These are phyloP conservation scores for Clunio marinus DNA, from an alignment of 2,888 invertebrate species.

Conservation along the genomic window DNA sequence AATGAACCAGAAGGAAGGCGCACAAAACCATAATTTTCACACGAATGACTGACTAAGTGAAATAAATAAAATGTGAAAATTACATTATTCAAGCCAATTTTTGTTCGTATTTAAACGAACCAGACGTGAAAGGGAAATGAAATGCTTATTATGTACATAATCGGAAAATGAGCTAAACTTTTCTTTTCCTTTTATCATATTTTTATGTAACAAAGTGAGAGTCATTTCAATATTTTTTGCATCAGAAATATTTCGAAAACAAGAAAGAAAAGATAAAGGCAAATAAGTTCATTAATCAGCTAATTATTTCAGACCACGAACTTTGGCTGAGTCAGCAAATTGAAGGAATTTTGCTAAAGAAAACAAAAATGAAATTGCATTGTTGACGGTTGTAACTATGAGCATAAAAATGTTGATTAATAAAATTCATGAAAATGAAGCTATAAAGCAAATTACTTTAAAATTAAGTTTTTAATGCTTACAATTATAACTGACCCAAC, in stretches of 20 bases:
- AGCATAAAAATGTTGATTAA: neutral
- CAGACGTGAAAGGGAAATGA: neutral
- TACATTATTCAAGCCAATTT: no score
- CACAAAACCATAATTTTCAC: no score
- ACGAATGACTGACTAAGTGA: no score
- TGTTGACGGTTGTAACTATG: neutral
- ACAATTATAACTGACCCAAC: no score
- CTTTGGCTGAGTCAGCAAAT: neutral
- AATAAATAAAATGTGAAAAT: no score
- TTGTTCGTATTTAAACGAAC: neutral
- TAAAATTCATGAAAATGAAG: neutral
- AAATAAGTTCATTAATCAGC: neutral
- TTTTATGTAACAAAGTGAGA: neutral
- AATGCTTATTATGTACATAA: neutral
- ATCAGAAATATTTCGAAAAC: neutral
- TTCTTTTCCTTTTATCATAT: no score
- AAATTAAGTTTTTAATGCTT: no score
- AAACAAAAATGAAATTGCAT: no score
- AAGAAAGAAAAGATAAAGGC: no score
- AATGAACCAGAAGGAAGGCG: no score
- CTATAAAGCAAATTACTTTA: no score
- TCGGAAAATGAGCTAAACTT: neutral
- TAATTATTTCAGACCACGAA: neutral
- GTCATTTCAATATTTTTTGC: neutral
- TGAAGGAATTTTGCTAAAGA: no score